Evolutionary conservation across 2,888 invertebrate species (phyloP).

Genomic region (Nephrotoma appendiculata): DNA sequence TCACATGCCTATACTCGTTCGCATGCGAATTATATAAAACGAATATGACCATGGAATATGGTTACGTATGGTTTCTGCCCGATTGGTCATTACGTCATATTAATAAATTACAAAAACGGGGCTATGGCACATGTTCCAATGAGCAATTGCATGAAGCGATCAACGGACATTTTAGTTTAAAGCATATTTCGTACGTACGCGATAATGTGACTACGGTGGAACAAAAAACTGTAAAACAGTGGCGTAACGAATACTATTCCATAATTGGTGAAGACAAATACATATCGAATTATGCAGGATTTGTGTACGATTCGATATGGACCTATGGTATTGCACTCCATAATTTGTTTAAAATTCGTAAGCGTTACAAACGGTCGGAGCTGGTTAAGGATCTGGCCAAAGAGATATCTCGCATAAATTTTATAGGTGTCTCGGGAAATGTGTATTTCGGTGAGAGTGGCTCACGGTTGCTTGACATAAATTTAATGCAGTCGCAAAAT

Average conservation of each 20-base stretch:
- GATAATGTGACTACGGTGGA: conserved; percentile 46
- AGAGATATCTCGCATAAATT: conserved; percentile 44
- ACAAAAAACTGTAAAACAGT: conserved; percentile 45
- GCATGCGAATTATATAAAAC: neutral
- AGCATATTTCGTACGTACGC: conserved; percentile 50
- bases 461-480: conserved; percentile 45
- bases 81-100: conserved; percentile 40
- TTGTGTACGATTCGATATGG: conserved; percentile 73
- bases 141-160: conserved; percentile 37
- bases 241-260: conserved; percentile 36
- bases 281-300: conserved; percentile 51
- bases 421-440: conserved; percentile 57
- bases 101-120: neutral
- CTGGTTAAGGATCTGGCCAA: conserved; percentile 6
- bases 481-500: conserved; percentile 44
- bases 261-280: neutral
- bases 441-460: conserved; percentile 55
- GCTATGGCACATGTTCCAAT: neutral
- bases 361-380: neutral
- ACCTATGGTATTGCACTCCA: conserved; percentile 58
- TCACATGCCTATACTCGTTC: neutral
- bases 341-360: conserved; percentile 34
- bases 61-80: conserved; percentile 79
- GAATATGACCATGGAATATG: conserved; percentile 48
- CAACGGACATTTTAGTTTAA: conserved; percentile 56